A percentile compares a stretch with the other conserved stretches of the same genome.
These are phyloP conservation scores for Apodemia hepburni DNA, from an alignment of 2,888 invertebrate genomes.

Conservation along the genomic window DNA sequence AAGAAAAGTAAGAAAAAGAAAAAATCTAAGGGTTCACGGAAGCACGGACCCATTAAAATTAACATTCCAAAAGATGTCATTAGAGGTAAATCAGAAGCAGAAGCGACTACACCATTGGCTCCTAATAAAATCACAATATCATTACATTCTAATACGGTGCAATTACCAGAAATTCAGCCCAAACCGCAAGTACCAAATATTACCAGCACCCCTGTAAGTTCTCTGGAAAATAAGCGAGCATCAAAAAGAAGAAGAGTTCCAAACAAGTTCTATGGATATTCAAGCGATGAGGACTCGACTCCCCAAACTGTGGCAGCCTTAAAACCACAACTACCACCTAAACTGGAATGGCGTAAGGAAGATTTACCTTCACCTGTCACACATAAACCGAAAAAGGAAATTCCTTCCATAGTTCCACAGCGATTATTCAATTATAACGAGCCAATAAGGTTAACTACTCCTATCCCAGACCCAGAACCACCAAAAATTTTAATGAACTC, in stretches of 20 bases:
- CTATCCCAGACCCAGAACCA: constrained; percentile 69
- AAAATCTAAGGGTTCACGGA: constrained; percentile 69
- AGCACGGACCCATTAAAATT: constrained; percentile 77
- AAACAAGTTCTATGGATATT: constrained; percentile 93
- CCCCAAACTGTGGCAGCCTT: constrained; percentile 74
- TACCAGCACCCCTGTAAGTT: constrained; percentile 42
- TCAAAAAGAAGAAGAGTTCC: constrained; percentile 91
- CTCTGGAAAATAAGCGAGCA: constrained; percentile 83
- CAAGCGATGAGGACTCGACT: constrained; percentile 88
- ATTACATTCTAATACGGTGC: constrained; percentile 72
- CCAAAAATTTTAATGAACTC: constrained; percentile 70
- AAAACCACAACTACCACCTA: constrained; percentile 81
- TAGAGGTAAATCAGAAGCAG: constrained; percentile 47
- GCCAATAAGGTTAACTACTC: constrained; percentile 72
- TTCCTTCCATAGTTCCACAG: constrained; percentile 63
- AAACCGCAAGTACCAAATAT: constrained; percentile 33
- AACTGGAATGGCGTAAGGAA: constrained; percentile 87
- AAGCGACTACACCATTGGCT: constrained; percentile 42
- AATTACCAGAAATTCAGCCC: constrained; percentile 59
- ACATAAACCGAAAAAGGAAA: constrained; percentile 68
- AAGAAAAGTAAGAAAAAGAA: constrained; percentile 86
- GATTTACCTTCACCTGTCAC: constrained; percentile 82
- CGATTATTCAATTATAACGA: constrained; percentile 62
- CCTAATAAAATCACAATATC: constrained; percentile 75
- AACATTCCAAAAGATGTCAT: constrained; percentile 80